These are phyloP conservation scores for Bradypus variegatus DNA, from an alignment of 2,797 vertebrate genomes.

Conservation along the genomic window DNA sequence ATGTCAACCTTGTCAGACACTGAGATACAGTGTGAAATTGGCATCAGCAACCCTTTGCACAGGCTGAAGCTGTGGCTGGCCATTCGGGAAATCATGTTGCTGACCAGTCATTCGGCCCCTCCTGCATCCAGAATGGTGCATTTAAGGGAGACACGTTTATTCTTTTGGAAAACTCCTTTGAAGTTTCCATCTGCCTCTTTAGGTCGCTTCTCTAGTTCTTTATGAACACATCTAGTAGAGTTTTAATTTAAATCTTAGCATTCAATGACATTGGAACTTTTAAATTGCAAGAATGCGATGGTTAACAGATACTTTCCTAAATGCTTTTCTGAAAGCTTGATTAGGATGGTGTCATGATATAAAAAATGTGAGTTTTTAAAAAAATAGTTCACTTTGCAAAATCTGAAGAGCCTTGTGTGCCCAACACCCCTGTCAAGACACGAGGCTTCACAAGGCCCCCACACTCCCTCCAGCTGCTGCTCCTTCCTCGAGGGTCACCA, in stretches of 20 bases:
- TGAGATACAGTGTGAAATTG: conserved; percentile 96
- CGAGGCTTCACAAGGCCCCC: background rate
- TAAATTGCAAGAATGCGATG: no score
- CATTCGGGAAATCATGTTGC: conserved; percentile 97
- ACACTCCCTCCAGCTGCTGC: background rate
- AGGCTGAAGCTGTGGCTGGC: conserved; percentile 93
- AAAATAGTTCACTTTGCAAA: background rate
- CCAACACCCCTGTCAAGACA: no score
- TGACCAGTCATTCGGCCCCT: conserved; percentile 94
- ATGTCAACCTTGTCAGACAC: conserved; percentile 98
- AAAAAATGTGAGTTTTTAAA: background rate
- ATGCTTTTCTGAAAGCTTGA: background rate
- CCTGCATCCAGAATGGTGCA: conserved; percentile 95
- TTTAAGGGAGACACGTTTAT: background rate
- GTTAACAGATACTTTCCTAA: background rate
- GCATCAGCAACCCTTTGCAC: conserved; percentile 95
- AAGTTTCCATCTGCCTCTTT: background rate
- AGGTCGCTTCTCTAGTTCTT: accelerated
- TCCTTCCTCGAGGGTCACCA: background rate
- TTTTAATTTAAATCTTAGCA: accelerated
- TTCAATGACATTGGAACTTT: accelerated
- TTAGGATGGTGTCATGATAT: background rate
- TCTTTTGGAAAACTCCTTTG: no score
- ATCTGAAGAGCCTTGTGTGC: background rate
- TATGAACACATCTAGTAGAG: accelerated